Evolutionary conservation across 1,140 invertebrate genomes (phyloP), one percentile per base, ranked within the genome.

Genomic region (Leptopilina boulardi): DNA sequence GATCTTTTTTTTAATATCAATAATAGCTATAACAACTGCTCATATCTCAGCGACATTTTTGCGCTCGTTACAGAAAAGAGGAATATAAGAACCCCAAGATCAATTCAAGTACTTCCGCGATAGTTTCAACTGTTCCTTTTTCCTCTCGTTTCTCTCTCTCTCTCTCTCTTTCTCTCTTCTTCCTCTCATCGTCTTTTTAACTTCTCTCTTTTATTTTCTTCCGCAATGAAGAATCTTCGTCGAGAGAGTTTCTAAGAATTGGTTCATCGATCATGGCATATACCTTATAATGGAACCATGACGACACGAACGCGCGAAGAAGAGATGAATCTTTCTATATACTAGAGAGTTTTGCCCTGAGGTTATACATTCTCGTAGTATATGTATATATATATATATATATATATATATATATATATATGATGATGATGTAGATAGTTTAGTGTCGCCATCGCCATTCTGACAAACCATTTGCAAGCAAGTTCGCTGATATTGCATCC

Each of bases 1-100:
- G n/a, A n/a, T n/a, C n/a, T n/a, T n/a, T n/a, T n/a, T n/a, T n/a
- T n/a, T n/a, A n/a, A n/a, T n/a, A n/a, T n/a, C n/a, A n/a, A n/a
- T n/a, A n/a, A n/a, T n/a, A n/a, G n/a, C n/a, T n/a, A n/a, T n/a
- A n/a, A n/a, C n/a, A n/a, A n/a, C n/a, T n/a, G n/a, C n/a, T n/a
- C n/a, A n/a, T n/a, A n/a, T n/a, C n/a, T n/a, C 5, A 38, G 34
- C 34, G 34, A 51, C 47, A 51, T 51, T 51, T 6, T n/a, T n/a
- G 13, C 47, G 47, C 18, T 51, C 47, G 15, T 51, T 51, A 44
- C 2, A 44, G n/a, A 18, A 5, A 51, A 2, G 51, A 73, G 75
- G 42, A 15, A 42, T 51, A 15, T 38, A 38, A 23, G 51, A 72
- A 80, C 74, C 80, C 82, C 79, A 76, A 83, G 77, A 80, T 70